These are phyloP conservation scores for Noctua janthe DNA, from an alignment of 2,888 invertebrate genomes.

Conservation along the genomic window DNA sequence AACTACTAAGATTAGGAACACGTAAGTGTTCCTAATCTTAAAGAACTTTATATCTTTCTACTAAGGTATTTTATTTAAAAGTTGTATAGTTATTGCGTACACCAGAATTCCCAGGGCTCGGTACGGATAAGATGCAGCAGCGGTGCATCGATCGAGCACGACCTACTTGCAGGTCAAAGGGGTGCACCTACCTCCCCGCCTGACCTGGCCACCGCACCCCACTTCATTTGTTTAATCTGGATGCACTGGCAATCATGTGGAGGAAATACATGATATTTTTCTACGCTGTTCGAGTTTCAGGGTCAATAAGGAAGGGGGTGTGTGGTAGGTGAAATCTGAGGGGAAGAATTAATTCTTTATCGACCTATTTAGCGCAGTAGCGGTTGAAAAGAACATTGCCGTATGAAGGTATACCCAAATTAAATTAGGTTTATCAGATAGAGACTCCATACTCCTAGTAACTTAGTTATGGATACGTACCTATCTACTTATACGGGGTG, in stretches of 20 bases:
- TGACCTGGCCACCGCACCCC: constrained; percentile 34
- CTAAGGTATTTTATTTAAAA: not conserved
- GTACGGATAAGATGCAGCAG: constrained; percentile 78
- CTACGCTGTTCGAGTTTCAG: constrained; percentile 19
- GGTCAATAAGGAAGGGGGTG: not conserved
- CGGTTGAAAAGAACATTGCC: not conserved
- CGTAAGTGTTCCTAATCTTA: too few relatives aligned
- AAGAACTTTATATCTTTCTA: too few relatives aligned
- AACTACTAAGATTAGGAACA: too few relatives aligned
- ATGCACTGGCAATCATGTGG: constrained; percentile 42
- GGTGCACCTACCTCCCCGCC: constrained; percentile 47
- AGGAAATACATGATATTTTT: constrained; percentile 22
- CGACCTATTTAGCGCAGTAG: not conserved
- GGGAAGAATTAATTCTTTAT: not conserved
- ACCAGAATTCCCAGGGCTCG: constrained; percentile 33
- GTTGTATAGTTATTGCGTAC: constrained; percentile 5
- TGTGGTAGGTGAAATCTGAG: constrained; percentile 8
- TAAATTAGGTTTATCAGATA: not conserved
- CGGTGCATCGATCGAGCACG: constrained; percentile 81
- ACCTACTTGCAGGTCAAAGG: constrained; percentile 86
- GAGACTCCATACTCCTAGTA: not conserved
- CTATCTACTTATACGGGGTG: too few relatives aligned
- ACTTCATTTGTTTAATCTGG: constrained; percentile 48
- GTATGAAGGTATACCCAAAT: not conserved
- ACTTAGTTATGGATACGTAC: not conserved